Percentiles rank a stretch among this genome's conserved stretches.
Evolutionary conservation across 2,888 invertebrate genomes (phyloP).

Genomic region (Cryptus viduatorius): DNA sequence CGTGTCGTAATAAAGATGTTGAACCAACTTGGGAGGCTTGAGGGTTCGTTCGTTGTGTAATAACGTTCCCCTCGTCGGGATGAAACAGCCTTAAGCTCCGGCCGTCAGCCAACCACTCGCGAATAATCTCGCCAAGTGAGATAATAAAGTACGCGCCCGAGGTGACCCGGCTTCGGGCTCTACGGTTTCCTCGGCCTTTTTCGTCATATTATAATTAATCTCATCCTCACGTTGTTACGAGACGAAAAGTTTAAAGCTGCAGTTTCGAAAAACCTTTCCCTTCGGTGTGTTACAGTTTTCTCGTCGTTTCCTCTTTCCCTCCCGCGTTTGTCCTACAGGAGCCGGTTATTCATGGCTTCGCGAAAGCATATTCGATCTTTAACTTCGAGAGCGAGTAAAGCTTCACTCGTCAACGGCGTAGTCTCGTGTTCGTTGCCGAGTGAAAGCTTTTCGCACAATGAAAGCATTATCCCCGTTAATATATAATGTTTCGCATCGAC

Average conservation of each 20-base stretch:
- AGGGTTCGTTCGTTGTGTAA: neutral
- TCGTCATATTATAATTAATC: conserved; percentile 55
- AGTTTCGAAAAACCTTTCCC: conserved; percentile 22
- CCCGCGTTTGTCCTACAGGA: neutral
- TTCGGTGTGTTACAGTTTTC: neutral
- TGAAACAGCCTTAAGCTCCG: conserved; percentile 9
- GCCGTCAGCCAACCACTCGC: conserved; percentile 32
- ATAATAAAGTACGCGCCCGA: conserved; percentile 43
- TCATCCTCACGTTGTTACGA: conserved; percentile 23
- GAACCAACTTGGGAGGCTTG: neutral
- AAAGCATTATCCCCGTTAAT: conserved; percentile 18
- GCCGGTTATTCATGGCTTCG: conserved; percentile 34
- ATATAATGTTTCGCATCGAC: conserved; percentile 1
- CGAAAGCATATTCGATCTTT: conserved; percentile 47
- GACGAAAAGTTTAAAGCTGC: conserved; percentile 31
- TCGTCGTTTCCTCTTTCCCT: neutral
- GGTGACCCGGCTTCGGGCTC: conserved; percentile 6
- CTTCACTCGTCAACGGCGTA: conserved; percentile 18
- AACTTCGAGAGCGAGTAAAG: conserved; percentile 22
- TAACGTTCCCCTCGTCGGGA: conserved; percentile 5
- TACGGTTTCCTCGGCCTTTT: conserved; percentile 16
- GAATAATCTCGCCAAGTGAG: conserved; percentile 33
- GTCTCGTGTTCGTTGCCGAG: neutral
- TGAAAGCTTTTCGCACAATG: conserved; percentile 37
- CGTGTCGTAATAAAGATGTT: conserved; percentile 23